phyloP scores from a whole-genome alignment of 2,888 invertebrate genomes.

The Eristalinus sepulchralis region DNA sequence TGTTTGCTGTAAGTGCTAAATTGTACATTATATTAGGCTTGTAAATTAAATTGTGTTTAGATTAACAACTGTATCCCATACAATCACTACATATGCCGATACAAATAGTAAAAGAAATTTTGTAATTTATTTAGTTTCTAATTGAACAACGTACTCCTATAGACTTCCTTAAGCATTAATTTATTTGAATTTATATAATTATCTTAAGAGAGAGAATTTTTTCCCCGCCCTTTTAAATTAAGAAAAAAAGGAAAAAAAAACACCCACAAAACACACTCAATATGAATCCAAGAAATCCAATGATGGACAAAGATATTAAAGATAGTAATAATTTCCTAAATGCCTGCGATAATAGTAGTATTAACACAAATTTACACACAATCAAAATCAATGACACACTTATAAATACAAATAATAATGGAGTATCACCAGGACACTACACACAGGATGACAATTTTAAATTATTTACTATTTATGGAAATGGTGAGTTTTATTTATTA shows the following conservation, averaged over 20 bases:
- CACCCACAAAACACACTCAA: constrained; percentile 48
- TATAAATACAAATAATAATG: constrained; percentile 75
- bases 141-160: constrained; percentile 35
- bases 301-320: constrained; percentile 65
- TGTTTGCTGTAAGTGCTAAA: neutral
- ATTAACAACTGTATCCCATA: constrained; percentile 27
- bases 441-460: constrained; percentile 80
- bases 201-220: neutral
- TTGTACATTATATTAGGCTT: constrained; percentile 3
- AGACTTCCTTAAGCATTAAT: constrained; percentile 35
- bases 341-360: constrained; percentile 72
- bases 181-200: constrained; percentile 35
- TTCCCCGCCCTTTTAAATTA: neutral
- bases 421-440: constrained; percentile 77
- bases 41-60: constrained; percentile 13
- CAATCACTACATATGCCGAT: neutral
- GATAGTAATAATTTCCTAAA: constrained; percentile 72
- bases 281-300: constrained; percentile 54
- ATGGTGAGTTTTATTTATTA: constrained; percentile 78
- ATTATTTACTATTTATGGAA: constrained; percentile 81
- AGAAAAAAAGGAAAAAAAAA: neutral
- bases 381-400: constrained; percentile 74
- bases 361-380: constrained; percentile 74
- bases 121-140: constrained; percentile 64
- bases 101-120: constrained; percentile 48